phyloP scores from a whole-genome alignment of 1,140 invertebrate genomes.

The Andrena cerasifolii region DNA sequence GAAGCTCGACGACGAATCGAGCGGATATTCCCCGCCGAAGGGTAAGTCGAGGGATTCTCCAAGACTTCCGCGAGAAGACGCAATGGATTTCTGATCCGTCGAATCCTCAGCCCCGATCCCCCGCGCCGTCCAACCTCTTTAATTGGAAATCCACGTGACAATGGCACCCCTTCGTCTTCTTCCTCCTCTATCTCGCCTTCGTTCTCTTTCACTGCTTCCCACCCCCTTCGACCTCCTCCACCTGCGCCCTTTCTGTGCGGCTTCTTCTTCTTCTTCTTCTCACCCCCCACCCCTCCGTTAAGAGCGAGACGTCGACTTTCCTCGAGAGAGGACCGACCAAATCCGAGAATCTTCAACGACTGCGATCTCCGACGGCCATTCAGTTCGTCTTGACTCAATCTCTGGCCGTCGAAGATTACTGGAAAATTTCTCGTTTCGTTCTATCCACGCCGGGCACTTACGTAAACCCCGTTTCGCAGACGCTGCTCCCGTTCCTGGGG shows the following conservation, averaged over 20 bases:
- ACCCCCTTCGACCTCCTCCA: background rate
- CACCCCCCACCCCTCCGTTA: background rate
- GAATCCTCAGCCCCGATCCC: background rate
- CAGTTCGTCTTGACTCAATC: slow-evolving; percentile 55
- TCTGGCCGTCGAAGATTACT: slow-evolving; percentile 61
- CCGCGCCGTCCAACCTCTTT: slow-evolving; percentile 51
- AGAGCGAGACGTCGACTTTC: slow-evolving; percentile 38
- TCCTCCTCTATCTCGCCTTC: slow-evolving; percentile 3
- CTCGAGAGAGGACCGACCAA: slow-evolving; percentile 14
- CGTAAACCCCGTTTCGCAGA: background rate
- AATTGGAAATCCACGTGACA: slow-evolving; percentile 72
- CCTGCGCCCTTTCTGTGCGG: background rate
- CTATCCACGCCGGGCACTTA: slow-evolving; percentile 8
- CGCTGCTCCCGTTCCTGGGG: background rate
- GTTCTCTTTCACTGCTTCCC: background rate
- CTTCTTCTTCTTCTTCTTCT: background rate
- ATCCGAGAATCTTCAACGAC: slow-evolving; percentile 50
- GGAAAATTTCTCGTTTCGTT: slow-evolving; percentile 64
- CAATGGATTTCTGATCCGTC: slow-evolving; percentile 53
- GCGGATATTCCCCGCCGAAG: slow-evolving; percentile 24
- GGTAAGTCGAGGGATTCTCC: slow-evolving; percentile 29
- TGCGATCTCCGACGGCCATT: slow-evolving; percentile 59
- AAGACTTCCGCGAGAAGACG: slow-evolving; percentile 14
- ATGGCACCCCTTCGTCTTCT: slow-evolving; percentile 55
- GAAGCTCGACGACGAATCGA: slow-evolving; percentile 12